These are phyloP conservation scores for Xestia xanthographa DNA, from an alignment of 2,888 invertebrate genomes.

Conservation along the genomic window DNA sequence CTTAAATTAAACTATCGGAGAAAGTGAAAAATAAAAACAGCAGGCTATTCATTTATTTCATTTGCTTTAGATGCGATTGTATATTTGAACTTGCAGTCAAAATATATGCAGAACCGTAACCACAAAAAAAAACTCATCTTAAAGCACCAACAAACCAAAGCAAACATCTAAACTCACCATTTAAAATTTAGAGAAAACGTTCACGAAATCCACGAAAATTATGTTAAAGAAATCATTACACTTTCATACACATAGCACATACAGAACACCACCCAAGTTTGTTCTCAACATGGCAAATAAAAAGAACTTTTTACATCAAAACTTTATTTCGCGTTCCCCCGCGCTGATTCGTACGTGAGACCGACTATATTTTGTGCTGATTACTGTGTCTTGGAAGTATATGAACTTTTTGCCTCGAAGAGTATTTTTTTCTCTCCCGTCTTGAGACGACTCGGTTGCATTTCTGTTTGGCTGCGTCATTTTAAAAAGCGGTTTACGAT, in stretches of 20 bases:
- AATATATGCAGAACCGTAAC: background rate
- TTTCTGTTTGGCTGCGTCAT: constrained; percentile 58
- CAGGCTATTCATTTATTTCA: background rate
- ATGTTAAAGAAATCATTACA: constrained; percentile 67
- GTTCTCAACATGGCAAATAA: constrained; percentile 84
- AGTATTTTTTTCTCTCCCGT: constrained; percentile 52
- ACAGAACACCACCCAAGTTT: constrained; percentile 71
- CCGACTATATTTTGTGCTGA: constrained; percentile 85
- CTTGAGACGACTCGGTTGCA: constrained; percentile 57
- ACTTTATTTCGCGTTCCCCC: constrained; percentile 84
- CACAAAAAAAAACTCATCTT: constrained; percentile 22
- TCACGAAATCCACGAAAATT: constrained; percentile 59
- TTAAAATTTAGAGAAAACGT: constrained; percentile 59
- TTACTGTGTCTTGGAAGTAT: constrained; percentile 79
- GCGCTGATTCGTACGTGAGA: constrained; percentile 88
- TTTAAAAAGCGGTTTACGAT: constrained; percentile 62
- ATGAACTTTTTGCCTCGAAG: constrained; percentile 62
- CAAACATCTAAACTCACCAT: constrained; percentile 28
- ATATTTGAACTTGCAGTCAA: background rate
- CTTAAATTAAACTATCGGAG: background rate
- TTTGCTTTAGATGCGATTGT: background rate
- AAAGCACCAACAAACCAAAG: constrained; percentile 31
- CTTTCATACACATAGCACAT: constrained; percentile 68
- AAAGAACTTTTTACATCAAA: constrained; percentile 91
- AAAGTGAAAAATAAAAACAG: background rate